Conservation (phyloP, 2,113 vertebrate species). For the Chrysochloris asiatica region DNA sequence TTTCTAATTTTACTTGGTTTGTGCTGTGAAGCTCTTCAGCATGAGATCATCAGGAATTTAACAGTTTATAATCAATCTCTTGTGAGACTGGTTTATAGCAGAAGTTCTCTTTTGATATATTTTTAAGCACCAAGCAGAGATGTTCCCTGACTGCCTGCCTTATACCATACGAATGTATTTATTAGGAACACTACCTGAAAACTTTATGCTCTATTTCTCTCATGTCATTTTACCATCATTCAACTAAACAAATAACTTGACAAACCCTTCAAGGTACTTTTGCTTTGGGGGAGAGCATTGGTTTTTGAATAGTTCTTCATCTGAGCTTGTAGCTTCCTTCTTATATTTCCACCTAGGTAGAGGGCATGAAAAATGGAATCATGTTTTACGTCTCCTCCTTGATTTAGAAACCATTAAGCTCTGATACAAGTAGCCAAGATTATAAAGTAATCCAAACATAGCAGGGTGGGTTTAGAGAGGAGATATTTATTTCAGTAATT, state of each 20-base stretch:
- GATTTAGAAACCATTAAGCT: slow-evolving; percentile 7
- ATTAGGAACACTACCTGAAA: neutral
- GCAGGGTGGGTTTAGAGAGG: neutral
- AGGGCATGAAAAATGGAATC: neutral
- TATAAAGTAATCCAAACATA: slow-evolving; percentile 15
- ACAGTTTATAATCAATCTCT: slow-evolving; percentile 12
- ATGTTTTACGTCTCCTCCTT: neutral
- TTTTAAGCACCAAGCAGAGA: neutral
- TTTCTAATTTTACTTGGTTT: slow-evolving; percentile 6
- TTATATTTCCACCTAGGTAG: neutral
- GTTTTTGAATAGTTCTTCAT: slow-evolving; percentile 10
- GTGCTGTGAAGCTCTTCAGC: neutral
- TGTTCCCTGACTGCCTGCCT: neutral
- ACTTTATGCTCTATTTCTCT: neutral
- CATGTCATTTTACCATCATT: neutral
- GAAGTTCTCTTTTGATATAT: neutral
- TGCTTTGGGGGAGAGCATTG: neutral
- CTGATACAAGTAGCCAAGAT: neutral
- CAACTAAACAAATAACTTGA: neutral
- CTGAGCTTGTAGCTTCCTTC: neutral
- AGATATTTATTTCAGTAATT: neutral
- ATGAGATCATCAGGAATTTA: neutral
- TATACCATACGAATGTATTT: neutral
- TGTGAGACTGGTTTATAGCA: neutral
- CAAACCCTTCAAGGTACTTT: neutral